Percentiles rank a stretch among this genome's conserved stretches.
These are phyloP conservation scores for Acridotheres tristis DNA, from an alignment of 2,797 vertebrate genomes.

Conservation along the genomic window DNA sequence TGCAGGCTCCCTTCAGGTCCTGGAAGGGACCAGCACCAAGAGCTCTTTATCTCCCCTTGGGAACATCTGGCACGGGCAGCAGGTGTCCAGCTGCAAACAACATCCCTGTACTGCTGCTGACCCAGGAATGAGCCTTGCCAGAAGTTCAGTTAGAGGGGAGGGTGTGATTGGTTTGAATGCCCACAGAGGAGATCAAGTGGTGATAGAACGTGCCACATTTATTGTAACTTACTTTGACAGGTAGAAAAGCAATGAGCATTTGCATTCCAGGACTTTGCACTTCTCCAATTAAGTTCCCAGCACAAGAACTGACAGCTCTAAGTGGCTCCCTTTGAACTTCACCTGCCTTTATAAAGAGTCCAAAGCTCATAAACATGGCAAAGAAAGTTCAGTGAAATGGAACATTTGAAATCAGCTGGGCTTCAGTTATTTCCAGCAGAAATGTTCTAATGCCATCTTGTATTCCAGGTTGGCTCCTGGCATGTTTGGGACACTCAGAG, in stretches of 20 bases:
- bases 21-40: background rate
- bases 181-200: background rate
- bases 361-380: background rate
- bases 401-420: background rate
- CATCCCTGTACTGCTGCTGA: accelerated
- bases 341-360: background rate
- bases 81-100: background rate
- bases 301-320: background rate
- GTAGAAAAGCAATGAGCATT: background rate
- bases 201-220: background rate
- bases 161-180: background rate
- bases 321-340: background rate
- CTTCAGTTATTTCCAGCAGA: background rate
- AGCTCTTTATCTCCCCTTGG: no score
- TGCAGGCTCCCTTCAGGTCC: background rate
- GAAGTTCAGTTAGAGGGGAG: background rate
- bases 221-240: accelerated
- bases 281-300: background rate
- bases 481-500: background rate
- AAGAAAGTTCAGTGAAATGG: background rate
- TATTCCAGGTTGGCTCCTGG: background rate
- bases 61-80: accelerated
- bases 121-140: accelerated
- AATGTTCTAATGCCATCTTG: accelerated
- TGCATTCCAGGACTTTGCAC: background rate